Evolutionary conservation across 2,888 invertebrate species (phyloP), one percentile per base, ranked within the genome.

Genomic region (Xestia xanthographa): DNA sequence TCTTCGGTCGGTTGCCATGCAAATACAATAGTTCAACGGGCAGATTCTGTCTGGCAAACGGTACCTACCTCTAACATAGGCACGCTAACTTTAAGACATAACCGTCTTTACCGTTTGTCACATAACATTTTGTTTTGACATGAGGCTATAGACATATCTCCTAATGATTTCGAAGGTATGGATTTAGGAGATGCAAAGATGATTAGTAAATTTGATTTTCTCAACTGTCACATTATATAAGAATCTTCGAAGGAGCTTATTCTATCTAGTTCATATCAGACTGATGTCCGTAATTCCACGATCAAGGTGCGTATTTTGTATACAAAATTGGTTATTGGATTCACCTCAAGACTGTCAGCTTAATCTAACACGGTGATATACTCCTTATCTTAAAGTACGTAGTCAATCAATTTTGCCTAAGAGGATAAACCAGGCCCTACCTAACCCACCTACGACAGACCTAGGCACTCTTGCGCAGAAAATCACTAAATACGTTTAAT

Each of bases 1-100:
- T n/a, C 34, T 1, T 34, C 34, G 34, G 38, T 56, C 41, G 58
- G 79, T 82, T 80, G 58, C 65, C 45, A 80, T 77, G 70, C 82
- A 80, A 82, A 77, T 71, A 69, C 43, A 72, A 73, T 56, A n/a
- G 48, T 38, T 68, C 29, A 70, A 53, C 41, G 29, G 43, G 5
- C 5, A 45, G 43, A 66, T 48, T 56, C 26, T 56, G 62, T 63
- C 77, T 41, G 14, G 66, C 29, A 45, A 82, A 58, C 82, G 69
- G 69, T 82, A 68, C 38, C 43, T 56, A 14, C 17, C 20, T 29
- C 53, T 34, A 38, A 26, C n/a, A 0, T 41, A 41, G 5, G 62
- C 17, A 53, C 26, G 70, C 56, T 56, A 29, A 58, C 20, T 70
- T 26, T 17, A 43, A 26, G 43, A 34, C 43, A 20, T 5, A 41